These are phyloP conservation scores for Eupithecia centaureata DNA, from an alignment of 2,888 invertebrate genomes.

Conservation along the genomic window DNA sequence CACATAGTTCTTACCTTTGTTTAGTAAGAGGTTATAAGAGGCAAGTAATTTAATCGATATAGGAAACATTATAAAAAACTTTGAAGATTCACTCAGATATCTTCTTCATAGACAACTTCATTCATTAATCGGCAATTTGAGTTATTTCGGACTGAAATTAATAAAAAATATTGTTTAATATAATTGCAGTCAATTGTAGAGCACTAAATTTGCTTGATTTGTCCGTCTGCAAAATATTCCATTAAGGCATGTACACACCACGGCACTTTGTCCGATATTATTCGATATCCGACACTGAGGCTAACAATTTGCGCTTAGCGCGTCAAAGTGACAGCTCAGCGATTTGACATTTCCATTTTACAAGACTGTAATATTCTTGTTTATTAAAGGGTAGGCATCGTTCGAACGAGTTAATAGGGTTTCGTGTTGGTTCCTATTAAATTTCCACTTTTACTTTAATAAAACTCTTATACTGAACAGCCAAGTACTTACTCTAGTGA, in stretches of 20 bases:
- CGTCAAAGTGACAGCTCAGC: constrained; percentile 47
- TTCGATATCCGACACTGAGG: constrained; percentile 49
- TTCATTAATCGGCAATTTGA: no score
- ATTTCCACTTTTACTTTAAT: constrained; percentile 5
- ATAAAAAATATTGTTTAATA: no score
- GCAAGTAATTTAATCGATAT: no score
- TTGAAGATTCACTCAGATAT: no score
- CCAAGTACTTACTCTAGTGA: no score
- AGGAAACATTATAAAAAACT: no score
- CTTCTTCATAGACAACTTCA: no score
- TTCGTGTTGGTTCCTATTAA: constrained; percentile 15
- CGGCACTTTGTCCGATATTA: constrained; percentile 53
- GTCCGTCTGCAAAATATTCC: constrained; percentile 18
- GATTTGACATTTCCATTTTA: constrained; percentile 32
- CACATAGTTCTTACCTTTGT: no score
- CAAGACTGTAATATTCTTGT: constrained; percentile 25
- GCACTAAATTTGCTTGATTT: not conserved
- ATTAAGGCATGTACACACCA: constrained; percentile 46
- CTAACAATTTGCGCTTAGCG: constrained; percentile 48
- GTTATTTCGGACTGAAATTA: no score
- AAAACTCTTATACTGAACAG: not conserved
- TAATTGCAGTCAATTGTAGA: not conserved
- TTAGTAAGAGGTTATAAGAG: no score
- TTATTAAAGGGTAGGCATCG: constrained; percentile 23
- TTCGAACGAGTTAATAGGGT: constrained; percentile 15